Base-by-base conservation (phyloP, 2,113 vertebrate genomes). In the Leptocoma aspasia region DNA sequence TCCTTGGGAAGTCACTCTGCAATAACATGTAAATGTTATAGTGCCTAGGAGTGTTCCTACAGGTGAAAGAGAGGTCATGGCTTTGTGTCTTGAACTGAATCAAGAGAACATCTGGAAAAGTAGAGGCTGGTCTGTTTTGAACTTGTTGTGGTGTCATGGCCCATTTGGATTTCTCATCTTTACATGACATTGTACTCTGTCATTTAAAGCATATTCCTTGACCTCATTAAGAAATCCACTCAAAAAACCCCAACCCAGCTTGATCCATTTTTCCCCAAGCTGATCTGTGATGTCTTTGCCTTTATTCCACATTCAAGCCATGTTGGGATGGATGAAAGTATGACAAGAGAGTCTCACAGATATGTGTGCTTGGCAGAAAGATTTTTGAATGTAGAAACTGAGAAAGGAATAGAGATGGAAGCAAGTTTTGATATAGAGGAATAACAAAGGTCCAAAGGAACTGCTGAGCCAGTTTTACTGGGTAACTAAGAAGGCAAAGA, bases 231-330 rank as follows among this genome's bases (percentile, higher is more conserved):
- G 16, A 66, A 80, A 56, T 15, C 15, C 50, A 44, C 37, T 45
- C 20, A 66, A 31, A 2, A 49, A 61, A 21, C 31, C 35, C n/a
- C 13, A 45, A 13, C 16, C 4, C 12, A 4, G 33, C 33, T 20
- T 66, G 9, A 80, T 56, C 6, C 6, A 8, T 30, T 54, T 44
- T 54, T 20, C 35, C 20, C 15, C 60, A 45, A 39, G 6, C 27
- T 31, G 10, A 8, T 15, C 26, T 31, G 21, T 45, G 49, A 54
- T 18, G 16, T 44, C 27, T 22, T 20, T 37, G 42, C 3, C 3
- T 45, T 80, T 66, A 45, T 35, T 37, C 26, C 0, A 0, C 27
- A 15, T 66, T 35, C 16, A 54, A n/a, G n/a, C n/a, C n/a, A n/a
- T n/a, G n/a, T n/a, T n/a, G n/a, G n/a, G n/a, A n/a, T n/a, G n/a